Evolutionary conservation across 2,797 vertebrate genomes (phyloP), one percentile per base, ranked within the genome.

Genomic region (Gambelia wislizenii): DNA sequence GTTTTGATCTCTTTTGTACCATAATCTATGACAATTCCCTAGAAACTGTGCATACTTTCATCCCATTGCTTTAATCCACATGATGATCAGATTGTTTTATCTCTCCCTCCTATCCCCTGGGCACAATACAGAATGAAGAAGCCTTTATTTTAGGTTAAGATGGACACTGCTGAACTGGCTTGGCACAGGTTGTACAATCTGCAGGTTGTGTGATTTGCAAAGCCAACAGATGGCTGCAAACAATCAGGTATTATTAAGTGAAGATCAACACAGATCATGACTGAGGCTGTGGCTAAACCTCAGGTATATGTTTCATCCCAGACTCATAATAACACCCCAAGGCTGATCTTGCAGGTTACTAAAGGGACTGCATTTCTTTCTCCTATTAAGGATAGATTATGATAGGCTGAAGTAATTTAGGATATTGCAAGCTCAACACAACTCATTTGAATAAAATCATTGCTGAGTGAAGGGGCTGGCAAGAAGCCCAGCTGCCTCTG

Each of bases 391-490:
- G 94, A 90, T 85, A 94, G 91, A 93, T 93, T 96, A 94, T 10
- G 84, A 88, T 90, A 94, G 64, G 67, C 87, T 95, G 95, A 96
- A 96, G 93, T 91, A 92, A 90, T 83, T 94, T 96, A 86, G 70
- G 83, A 94, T 96, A 94, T 96, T 96, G 91, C 69, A 94, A 92
- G 92, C 92, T 94, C 91, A 85, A 75, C 86, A 83, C 76, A 92
- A 95, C 94, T 96, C 93, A 93, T 96, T 95, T 96, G 90, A 95
- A 95, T 94, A 94, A 91, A 93, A 94, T 86, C 83, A 95, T 90
- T 94, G 81, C 93, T 92, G 89, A 96, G 64, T 59, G 77, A 95
- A 91, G 61, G 95, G 91, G 93, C 86, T 96, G 92, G 90, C 95
- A 96, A 13, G 16, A 52, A 87, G 95, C 92, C 93, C 91, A 91